Evolutionary conservation across 2,797 vertebrate genomes (phyloP).

Genomic region (Falco columbarius): DNA sequence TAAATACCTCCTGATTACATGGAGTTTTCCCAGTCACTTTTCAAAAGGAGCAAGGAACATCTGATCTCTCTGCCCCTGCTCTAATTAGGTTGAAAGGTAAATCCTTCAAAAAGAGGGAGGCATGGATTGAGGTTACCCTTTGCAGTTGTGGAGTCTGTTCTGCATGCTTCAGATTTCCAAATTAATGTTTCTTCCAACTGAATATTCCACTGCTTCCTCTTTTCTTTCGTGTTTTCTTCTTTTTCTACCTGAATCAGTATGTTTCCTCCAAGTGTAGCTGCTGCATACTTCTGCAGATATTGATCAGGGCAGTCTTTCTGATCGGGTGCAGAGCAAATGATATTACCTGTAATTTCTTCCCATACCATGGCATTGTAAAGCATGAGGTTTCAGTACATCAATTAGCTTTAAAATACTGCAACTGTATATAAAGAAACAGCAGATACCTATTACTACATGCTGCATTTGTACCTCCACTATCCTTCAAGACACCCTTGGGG

Average conservation of each 20-base stretch:
- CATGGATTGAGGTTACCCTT: background rate
- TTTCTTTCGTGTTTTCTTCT: background rate
- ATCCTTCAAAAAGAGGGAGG: background rate
- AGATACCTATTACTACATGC: background rate
- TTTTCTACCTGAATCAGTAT: background rate
- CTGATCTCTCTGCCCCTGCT: background rate
- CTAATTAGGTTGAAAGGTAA: constrained; percentile 11
- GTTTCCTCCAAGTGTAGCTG: background rate
- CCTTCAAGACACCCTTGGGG: background rate
- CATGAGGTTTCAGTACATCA: background rate
- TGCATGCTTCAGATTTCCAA: background rate
- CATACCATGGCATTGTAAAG: background rate
- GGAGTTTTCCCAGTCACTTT: constrained; percentile 31
- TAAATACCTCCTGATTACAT: constrained; percentile 49
- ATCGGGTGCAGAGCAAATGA: background rate
- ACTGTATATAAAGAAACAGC: background rate
- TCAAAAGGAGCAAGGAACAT: constrained; percentile 35
- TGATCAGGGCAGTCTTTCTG: background rate
- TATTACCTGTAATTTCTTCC: background rate
- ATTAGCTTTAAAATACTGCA: background rate
- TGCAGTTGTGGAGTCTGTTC: background rate
- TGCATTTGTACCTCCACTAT: background rate
- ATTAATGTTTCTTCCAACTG: background rate
- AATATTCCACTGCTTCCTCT: background rate
- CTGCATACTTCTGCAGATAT: background rate